Percentiles rank a stretch among this genome's conserved stretches.
Evolutionary conservation across 1,140 invertebrate species (phyloP).

Genomic region (Ips typographus): DNA sequence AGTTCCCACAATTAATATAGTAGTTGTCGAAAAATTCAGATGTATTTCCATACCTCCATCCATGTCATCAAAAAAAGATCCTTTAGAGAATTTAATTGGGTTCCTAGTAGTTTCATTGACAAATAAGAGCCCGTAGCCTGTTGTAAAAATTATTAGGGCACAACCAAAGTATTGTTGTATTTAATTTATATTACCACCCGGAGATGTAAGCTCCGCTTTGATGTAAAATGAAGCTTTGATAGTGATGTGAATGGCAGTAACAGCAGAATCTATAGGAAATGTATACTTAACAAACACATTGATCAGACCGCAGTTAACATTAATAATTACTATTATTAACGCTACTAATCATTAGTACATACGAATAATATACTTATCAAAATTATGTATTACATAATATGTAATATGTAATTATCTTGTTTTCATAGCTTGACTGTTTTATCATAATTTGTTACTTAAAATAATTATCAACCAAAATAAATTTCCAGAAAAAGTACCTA

Average conservation of each 20-base stretch:
- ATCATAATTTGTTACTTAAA: no score
- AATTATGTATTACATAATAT: no score
- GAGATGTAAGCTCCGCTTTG: slow-evolving; percentile 33
- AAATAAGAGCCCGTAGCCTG: slow-evolving; percentile 33
- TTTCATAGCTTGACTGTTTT: no score
- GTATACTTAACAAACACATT: neutral
- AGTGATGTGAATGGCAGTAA: slow-evolving; percentile 43
- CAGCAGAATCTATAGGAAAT: slow-evolving; percentile 43
- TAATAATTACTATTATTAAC: no score
- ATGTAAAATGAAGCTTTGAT: slow-evolving; percentile 24
- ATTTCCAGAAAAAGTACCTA: no score
- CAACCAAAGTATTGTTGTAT: neutral
- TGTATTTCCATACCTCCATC: slow-evolving; percentile 38
- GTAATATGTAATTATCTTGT: no score
- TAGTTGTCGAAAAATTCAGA: slow-evolving; percentile 37
- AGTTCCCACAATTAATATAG: slow-evolving; percentile 31
- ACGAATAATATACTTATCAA: no score
- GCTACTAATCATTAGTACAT: no score
- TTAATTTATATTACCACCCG: slow-evolving; percentile 34
- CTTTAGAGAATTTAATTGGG: slow-evolving; percentile 11
- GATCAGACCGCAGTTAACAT: no score
- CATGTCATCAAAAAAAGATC: slow-evolving; percentile 33
- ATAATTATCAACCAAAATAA: no score
- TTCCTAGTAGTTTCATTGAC: slow-evolving; percentile 1
- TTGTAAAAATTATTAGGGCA: slow-evolving; percentile 13